phyloP scores from a whole-genome alignment of 2,888 invertebrate genomes.

The Emmelina monodactyla region DNA sequence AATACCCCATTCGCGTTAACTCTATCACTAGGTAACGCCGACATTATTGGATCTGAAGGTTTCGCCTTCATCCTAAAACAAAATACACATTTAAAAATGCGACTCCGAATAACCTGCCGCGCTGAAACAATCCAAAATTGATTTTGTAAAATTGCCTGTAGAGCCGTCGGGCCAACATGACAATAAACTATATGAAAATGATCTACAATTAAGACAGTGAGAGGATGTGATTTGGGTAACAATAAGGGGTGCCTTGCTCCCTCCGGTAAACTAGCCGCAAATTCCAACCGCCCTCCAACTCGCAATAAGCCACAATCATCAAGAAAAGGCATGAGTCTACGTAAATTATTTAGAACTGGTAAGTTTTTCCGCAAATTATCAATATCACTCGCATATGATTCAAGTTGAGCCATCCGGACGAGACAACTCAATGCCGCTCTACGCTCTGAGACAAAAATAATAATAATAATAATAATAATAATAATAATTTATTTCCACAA shows the following conservation, averaged over 20 bases:
- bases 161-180: constrained; percentile 5
- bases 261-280: constrained; percentile 3
- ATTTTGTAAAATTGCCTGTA: constrained; percentile 5
- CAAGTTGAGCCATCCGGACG: not conserved
- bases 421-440: not conserved
- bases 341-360: not conserved
- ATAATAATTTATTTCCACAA: too few relatives aligned
- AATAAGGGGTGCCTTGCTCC: constrained; percentile 3
- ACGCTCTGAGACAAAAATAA: too few relatives aligned
- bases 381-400: not conserved
- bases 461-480: too few relatives aligned
- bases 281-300: constrained; percentile 8
- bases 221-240: constrained; percentile 3
- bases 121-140: constrained; percentile 10
- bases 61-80: not conserved
- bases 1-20: constrained; percentile 5
- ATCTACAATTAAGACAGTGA: constrained; percentile 5
- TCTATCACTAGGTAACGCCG: constrained; percentile 7
- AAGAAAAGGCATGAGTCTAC: constrained; percentile 5
- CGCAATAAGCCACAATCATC: constrained; percentile 6
- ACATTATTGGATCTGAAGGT: constrained; percentile 6
- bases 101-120: constrained; percentile 3
- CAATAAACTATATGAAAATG: constrained; percentile 8
- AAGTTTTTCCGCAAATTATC: not conserved
- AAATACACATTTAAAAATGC: constrained; percentile 5